Base-by-base conservation (phyloP, 2,888 invertebrate genomes). In the Phyto melanocephala region DNA sequence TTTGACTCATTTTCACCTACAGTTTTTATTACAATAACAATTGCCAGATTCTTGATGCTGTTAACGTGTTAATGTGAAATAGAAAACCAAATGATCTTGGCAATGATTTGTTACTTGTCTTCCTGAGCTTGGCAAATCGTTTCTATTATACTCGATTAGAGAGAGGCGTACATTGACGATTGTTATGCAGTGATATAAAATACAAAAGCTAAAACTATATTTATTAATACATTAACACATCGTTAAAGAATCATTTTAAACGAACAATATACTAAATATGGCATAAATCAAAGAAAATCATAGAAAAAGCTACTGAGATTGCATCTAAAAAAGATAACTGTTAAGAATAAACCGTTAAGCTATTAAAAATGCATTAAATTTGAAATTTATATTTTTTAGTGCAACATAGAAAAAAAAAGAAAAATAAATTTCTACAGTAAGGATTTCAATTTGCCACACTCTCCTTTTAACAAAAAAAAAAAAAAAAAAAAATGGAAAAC, bases 1-100 rank as follows among this genome's bases (percentile, higher is more conserved):
- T 42, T 67, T 60, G 33, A 15, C 42, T 74, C 60, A 67, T 67
- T 80, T 74, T 80, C 79, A 80, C 72, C 79, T 80, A 80, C 72
- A 74, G 79, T 42, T 54, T 52, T 79, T 79, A 40, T 56, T 15
- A 65, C 52, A 47, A 56, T 33, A 63, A 63, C 40, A 56, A 71
- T 63, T 71, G 47, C 20, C 47, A 56, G 47, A 22, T 50, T 65
- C 35, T 20, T 11, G 20, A 20, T 56, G 54, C 47, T 20, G n/a
- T n/a, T n/a, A n/a, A n/a, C n/a, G n/a, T 20, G 20, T n/a, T 28
- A 5, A 35, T 33, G 17, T 45, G 28, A 63, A 60, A 35, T 40
- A 22, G 2, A 45, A 35, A 50, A 28, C 40, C 28, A 58, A 50
- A 37, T 78, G 71, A 58, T 71, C 65, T 71, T 65, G 56, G 63